Percentiles rank a stretch among this genome's conserved stretches.
Evolutionary conservation across 2,113 vertebrate species (phyloP).

Genomic region (Oryzias celebensis): DNA sequence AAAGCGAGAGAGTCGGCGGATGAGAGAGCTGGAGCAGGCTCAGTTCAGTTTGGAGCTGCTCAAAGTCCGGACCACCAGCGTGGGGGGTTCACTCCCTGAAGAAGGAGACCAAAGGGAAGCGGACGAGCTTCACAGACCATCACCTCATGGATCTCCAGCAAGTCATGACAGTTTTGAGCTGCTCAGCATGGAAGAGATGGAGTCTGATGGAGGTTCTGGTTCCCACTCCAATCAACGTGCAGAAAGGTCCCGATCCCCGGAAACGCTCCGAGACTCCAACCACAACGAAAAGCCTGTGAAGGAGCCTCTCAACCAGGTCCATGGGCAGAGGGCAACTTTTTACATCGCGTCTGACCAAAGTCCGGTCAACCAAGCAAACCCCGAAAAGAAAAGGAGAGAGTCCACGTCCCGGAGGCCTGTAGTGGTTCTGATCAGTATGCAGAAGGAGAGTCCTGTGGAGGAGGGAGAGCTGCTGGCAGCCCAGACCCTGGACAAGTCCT

Average conservation of each 20-base stretch:
- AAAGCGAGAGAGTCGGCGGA: conserved; percentile 90
- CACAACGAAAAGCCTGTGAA: conserved; percentile 36
- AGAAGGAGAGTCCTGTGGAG: conserved; percentile 71
- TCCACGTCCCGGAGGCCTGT: conserved; percentile 66
- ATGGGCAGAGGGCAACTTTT: conserved; percentile 85
- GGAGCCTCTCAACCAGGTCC: conserved; percentile 23
- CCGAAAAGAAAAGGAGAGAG: conserved; percentile 51
- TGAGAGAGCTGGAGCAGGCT: conserved; percentile 95
- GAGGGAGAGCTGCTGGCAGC: conserved; percentile 57
- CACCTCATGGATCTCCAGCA: conserved; percentile 81
- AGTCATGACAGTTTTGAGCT: conserved; percentile 89
- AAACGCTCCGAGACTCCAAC: conserved; percentile 49
- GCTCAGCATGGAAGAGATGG: conserved; percentile 80
- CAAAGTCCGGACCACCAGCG: conserved; percentile 85
- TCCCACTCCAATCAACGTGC: conserved; percentile 45
- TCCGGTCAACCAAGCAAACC: conserved; percentile 44
- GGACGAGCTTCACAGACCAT: conserved; percentile 68
- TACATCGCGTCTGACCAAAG: conserved; percentile 84
- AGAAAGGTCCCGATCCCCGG: conserved; percentile 6
- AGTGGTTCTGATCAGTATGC: conserved; percentile 80
- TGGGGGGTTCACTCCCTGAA: conserved; percentile 80
- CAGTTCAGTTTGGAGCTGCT: conserved; percentile 93
- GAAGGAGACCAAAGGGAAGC: conserved; percentile 79
- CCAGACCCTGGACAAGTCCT: conserved; percentile 40
- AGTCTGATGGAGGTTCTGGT: conserved; percentile 81